Evolutionary conservation across 1,140 invertebrate species (phyloP).

Genomic region (Dreissena rostriformis): DNA sequence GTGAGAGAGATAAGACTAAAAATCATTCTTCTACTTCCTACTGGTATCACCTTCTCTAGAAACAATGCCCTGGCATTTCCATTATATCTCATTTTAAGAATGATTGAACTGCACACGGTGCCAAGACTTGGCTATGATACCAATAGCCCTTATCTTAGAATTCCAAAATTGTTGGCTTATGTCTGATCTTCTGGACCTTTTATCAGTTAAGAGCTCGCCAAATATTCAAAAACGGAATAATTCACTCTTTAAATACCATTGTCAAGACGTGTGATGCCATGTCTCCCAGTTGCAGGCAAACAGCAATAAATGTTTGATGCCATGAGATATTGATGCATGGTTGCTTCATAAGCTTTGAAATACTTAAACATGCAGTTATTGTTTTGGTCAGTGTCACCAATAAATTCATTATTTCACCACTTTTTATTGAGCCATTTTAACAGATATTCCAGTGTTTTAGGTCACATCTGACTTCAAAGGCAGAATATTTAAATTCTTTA

Average conservation of each 20-base stretch:
- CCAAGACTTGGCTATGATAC: slow-evolving; percentile 30
- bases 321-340: no score
- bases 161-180: slow-evolving; percentile 55
- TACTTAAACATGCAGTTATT: no score
- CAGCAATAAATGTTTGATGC: no score
- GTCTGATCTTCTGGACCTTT: slow-evolving; percentile 51
- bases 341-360: no score
- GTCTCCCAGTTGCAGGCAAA: no score
- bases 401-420: no score
- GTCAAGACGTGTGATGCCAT: neutral
- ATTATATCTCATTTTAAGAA: slow-evolving; percentile 39
- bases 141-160: slow-evolving; percentile 57
- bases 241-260: slow-evolving; percentile 48
- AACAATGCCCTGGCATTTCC: slow-evolving; percentile 44
- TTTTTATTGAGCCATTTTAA: no score
- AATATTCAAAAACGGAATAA: slow-evolving; percentile 46
- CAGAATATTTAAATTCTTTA: no score
- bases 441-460: no score
- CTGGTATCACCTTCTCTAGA: slow-evolving; percentile 8
- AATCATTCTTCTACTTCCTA: slow-evolving; percentile 45
- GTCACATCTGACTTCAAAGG: no score
- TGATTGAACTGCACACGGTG: slow-evolving; percentile 44
- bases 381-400: no score
- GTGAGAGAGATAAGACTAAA: slow-evolving; percentile 15
- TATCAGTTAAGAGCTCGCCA: slow-evolving; percentile 56